Evolutionary conservation across 2,888 invertebrate genomes (phyloP), one percentile per base, ranked within the genome.

Genomic region (Eledone cirrhosa): DNA sequence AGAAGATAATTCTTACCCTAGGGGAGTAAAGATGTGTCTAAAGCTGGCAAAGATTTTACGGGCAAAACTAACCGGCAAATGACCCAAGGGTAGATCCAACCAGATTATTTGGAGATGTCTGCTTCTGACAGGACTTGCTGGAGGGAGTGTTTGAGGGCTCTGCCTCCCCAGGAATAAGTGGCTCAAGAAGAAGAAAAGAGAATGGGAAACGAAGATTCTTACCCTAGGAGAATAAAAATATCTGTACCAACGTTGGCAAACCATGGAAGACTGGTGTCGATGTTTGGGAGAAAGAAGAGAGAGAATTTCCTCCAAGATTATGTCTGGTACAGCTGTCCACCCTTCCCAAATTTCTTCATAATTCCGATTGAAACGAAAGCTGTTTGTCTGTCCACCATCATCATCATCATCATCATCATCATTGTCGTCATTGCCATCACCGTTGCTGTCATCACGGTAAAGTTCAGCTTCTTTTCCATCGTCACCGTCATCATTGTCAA

Each of bases 191-290:
- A 29, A 31, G n/a, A n/a, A 67, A 14, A 7, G 0, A 67, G 22
- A 67, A 27, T 19, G 19, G 29, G n/a, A 13, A 3, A 19, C 14
- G 22, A 14, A 24, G 22, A 22, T 29, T 29, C 16, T 1, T 67
- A 85, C 86, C 67, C 84, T 92, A 24, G 94, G 94, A 41, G 95
- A 92, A 86, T 94, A 93, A 88, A 95, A 95, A 7, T 94, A 94
- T 16, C 87, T 80, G 80, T 88, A 86, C 89, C 89, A 89, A 19
- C 82, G 81, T 19, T 82, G 74, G 79, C 89, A 89, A 5, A 88
- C 95, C 86, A 94, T 91, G 78, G 95, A 95, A 0, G 95, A 94
- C 84, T 94, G 93, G 87, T 95, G 95, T 41, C 94, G 93, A 85
- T 95, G 93, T 74, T 93, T 92, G 63, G 94, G 93, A 0, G 92